Evolutionary conservation across 1,140 invertebrate genomes (phyloP).

Genomic region (Macrosteles quadrilineatus): DNA sequence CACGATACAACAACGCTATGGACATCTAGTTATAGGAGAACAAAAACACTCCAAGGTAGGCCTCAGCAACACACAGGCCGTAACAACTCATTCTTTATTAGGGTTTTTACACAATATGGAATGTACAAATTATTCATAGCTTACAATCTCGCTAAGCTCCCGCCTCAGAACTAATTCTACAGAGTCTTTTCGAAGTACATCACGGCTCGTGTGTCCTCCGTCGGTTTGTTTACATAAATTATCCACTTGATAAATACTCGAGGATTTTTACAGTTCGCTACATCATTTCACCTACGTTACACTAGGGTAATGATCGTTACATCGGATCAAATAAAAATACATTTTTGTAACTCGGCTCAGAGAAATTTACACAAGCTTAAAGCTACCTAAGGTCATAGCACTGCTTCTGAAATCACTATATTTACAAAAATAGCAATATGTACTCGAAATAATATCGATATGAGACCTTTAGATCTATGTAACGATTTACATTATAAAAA

Average conservation of each 20-base stretch:
- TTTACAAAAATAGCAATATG: conserved; percentile 25
- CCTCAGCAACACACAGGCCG: conserved; percentile 8
- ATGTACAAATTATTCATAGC: conserved; percentile 32
- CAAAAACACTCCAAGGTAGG: conserved; percentile 25
- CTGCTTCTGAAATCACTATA: conserved; percentile 23
- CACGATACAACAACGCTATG: conserved; percentile 12
- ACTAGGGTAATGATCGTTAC: conserved; percentile 23
- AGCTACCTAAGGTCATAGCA: conserved; percentile 21
- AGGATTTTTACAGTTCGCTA: conserved; percentile 16
- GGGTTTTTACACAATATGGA: conserved; percentile 29
- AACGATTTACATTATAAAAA: conserved; percentile 1
- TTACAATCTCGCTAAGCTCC: conserved; percentile 19
- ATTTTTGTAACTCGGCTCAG: conserved; percentile 25
- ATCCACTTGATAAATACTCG: conserved; percentile 12
- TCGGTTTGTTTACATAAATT: conserved; percentile 16
- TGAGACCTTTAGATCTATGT: conserved; percentile 15
- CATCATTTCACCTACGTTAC: conserved; percentile 13
- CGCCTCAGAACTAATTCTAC: conserved; percentile 13
- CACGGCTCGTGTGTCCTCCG: conserved; percentile 5
- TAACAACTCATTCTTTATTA: conserved; percentile 17
- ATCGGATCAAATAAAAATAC: conserved; percentile 17
- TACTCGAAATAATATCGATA: conserved; percentile 26
- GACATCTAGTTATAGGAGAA: not conserved
- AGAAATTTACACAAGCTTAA: conserved; percentile 23
- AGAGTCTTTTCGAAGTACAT: conserved; percentile 25